A percentile compares a stretch with the other conserved stretches of the same genome.
Conservation (phyloP, 1,140 invertebrate species). For the Ganaspis sp. region DNA sequence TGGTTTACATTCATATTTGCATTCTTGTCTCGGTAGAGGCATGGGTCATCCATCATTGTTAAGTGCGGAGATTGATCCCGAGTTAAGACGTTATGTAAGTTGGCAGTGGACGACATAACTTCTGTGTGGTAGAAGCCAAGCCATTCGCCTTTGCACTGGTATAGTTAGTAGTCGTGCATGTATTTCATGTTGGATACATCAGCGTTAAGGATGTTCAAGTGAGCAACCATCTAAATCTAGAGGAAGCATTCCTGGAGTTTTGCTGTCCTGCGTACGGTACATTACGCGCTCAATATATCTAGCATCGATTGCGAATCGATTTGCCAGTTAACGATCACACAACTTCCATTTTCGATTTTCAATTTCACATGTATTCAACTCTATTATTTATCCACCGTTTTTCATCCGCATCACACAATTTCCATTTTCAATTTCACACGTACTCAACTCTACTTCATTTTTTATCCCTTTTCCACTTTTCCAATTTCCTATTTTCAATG, state of each 20-base stretch:
- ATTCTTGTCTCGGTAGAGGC: neutral
- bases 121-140: neutral
- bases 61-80: neutral
- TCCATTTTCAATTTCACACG: neutral
- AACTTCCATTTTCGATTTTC: conserved; percentile 19
- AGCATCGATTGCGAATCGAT: neutral
- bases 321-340: conserved; percentile 18
- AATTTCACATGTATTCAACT: neutral
- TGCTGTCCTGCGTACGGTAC: neutral
- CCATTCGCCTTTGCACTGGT: neutral
- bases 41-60: neutral
- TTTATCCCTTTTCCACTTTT: neutral
- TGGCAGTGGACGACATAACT: neutral
- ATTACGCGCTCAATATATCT: neutral
- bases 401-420: neutral
- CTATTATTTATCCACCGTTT: neutral
- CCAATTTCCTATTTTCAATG: neutral
- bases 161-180: neutral
- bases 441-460: neutral
- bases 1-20: neutral
- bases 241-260: conserved; percentile 4
- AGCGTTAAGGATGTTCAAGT: neutral
- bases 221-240: conserved; percentile 12
- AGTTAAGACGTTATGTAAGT: conserved; percentile 26
- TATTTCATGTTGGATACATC: neutral